Evolutionary conservation across 2,113 vertebrate species (phyloP).

Genomic region (Centrocercus urophasianus): DNA sequence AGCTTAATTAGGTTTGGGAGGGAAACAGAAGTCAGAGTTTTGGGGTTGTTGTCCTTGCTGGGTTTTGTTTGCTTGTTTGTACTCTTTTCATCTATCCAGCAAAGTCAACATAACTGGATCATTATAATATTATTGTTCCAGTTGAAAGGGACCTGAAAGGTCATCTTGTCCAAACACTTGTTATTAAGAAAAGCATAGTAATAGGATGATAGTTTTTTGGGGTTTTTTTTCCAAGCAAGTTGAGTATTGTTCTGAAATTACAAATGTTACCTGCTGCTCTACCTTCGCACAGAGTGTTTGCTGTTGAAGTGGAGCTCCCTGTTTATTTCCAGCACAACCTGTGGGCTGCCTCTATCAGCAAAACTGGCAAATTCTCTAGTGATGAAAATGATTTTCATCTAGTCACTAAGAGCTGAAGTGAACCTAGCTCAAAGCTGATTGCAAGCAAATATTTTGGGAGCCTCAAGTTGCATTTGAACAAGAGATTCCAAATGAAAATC

Average conservation of each 20-base stretch:
- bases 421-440: neutral
- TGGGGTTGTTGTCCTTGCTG: neutral
- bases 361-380: neutral
- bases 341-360: neutral
- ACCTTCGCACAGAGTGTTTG: neutral
- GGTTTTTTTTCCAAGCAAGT: neutral
- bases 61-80: neutral
- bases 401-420: neutral
- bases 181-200: neutral
- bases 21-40: neutral
- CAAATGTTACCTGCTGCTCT: neutral
- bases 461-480: neutral
- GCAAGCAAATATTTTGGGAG: slow-evolving; percentile 54
- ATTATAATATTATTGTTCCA: neutral
- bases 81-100: neutral
- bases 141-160: too few species aligned
- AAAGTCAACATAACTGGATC: neutral
- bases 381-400: neutral
- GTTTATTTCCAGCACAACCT: neutral
- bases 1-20: neutral
- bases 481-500: slow-evolving; percentile 46
- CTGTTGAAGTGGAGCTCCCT: neutral
- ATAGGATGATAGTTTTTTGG: neutral
- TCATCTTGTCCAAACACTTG: neutral
- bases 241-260: neutral